Evolutionary conservation across 2,797 vertebrate species (phyloP).

Genomic region (Muscicapa striata): DNA sequence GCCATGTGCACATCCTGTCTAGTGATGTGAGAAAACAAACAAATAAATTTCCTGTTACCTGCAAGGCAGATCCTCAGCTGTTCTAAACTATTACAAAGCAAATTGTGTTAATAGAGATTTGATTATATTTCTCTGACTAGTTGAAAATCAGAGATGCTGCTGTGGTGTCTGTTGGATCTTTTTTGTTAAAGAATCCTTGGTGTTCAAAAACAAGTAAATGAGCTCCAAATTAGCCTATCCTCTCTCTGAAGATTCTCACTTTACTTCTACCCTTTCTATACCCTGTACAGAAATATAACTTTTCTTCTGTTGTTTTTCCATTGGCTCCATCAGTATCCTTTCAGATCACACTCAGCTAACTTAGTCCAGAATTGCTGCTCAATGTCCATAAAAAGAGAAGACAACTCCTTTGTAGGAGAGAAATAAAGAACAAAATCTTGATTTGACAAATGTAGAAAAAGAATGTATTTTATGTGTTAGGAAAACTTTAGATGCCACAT

Average conservation of each 20-base stretch:
- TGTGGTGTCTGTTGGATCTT: background rate
- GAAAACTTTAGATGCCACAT: accelerated
- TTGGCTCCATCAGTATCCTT: background rate
- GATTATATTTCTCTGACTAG: background rate
- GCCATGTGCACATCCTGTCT: background rate
- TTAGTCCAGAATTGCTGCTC: background rate
- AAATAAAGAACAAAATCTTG: background rate
- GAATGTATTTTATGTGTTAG: background rate
- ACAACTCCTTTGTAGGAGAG: background rate
- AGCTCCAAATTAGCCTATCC: background rate
- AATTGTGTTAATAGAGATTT: background rate
- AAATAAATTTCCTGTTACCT: background rate
- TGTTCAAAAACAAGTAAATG: background rate
- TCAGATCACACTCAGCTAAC: background rate
- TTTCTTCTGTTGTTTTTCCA: background rate
- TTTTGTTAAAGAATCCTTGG: background rate
- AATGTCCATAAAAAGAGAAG: background rate
- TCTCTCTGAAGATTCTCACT: background rate
- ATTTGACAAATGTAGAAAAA: background rate
- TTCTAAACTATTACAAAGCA: background rate
- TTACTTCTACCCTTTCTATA: background rate
- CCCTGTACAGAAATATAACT: background rate
- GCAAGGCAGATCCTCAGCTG: background rate
- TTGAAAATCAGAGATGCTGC: background rate
- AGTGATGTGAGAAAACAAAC: background rate